These are phyloP conservation scores for Sceloporus undulatus DNA, from an alignment of 2,113 vertebrate species.

Conservation along the genomic window DNA sequence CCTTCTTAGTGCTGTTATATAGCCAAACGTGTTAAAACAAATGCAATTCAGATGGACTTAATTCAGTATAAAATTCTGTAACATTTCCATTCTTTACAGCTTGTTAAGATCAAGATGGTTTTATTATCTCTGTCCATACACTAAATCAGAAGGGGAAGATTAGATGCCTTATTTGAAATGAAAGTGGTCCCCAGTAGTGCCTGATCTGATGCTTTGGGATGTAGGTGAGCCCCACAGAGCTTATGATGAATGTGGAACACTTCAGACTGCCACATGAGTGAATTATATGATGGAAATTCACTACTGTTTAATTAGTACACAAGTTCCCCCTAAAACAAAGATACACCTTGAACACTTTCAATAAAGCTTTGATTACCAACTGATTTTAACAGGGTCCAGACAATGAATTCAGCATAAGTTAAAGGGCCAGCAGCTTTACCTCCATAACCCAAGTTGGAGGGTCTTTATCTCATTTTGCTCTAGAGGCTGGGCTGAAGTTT, in stretches of 20 bases:
- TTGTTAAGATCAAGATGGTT: not conserved
- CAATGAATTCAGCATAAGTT: not conserved
- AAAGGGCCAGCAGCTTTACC: not conserved
- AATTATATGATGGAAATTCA: too few species aligned
- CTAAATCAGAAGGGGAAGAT: not conserved
- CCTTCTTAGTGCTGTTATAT: not conserved
- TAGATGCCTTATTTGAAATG: not conserved
- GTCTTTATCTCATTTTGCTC: too few species aligned
- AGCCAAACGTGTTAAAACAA: constrained; percentile 2
- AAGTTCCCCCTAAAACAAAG: not conserved
- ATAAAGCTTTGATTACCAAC: not conserved
- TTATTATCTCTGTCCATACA: not conserved
- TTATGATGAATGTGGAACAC: not conserved
- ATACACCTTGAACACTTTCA: not conserved
- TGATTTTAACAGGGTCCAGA: not conserved
- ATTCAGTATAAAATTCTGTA: not conserved
- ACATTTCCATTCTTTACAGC: not conserved
- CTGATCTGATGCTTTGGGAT: not conserved
- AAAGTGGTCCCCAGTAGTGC: not conserved
- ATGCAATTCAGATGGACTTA: not conserved
- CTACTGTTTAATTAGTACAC: not conserved
- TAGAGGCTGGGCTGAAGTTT: not conserved
- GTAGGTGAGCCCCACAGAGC: not conserved
- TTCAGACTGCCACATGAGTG: not conserved
- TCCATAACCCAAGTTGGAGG: not conserved